phyloP scores from a whole-genome alignment of 2,113 vertebrate genomes.

The Orycteropus afer region DNA sequence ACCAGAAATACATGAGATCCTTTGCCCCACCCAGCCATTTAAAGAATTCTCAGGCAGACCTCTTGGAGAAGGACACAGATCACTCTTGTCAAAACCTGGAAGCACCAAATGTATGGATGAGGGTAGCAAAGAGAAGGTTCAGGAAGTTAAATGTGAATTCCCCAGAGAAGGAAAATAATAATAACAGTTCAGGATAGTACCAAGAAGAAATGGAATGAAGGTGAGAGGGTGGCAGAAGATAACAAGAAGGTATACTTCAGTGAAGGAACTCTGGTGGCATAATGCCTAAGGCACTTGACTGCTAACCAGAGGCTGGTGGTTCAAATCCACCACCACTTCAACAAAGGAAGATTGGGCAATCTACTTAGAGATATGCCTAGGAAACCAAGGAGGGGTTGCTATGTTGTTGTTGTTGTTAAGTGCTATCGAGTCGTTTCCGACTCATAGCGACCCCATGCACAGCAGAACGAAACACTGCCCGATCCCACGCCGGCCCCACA shows the following conservation, averaged over 20 bases:
- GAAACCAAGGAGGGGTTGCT: too few relatives aligned
- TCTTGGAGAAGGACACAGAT: constrained; percentile 7
- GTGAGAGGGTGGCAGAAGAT: background rate
- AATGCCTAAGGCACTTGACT: too few relatives aligned
- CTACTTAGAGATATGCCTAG: too few relatives aligned
- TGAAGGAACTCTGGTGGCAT: too few relatives aligned
- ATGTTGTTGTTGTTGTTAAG: too few relatives aligned
- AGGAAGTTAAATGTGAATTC: fast-evolving
- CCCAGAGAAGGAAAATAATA: background rate
- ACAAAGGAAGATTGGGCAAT: too few relatives aligned
- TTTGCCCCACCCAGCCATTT: constrained; percentile 12
- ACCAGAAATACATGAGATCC: constrained; percentile 60
- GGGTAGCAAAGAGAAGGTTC: background rate
- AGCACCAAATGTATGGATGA: background rate
- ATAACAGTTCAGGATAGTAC: background rate
- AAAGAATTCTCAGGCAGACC: constrained; percentile 37
- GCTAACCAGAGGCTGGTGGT: too few relatives aligned
- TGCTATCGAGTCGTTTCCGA: too few relatives aligned
- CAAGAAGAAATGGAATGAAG: background rate
- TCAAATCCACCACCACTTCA: too few relatives aligned
- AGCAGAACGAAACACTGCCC: too few relatives aligned
- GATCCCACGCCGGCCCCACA: too few relatives aligned
- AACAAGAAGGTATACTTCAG: background rate
- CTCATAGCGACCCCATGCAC: too few relatives aligned
- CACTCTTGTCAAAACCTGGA: background rate